Evolutionary conservation across 30 jellyfish, hydroid and myxozoan species (phyloP), one percentile per base, ranked within the genome.

Genomic region (Cassiopea andromeda): DNA sequence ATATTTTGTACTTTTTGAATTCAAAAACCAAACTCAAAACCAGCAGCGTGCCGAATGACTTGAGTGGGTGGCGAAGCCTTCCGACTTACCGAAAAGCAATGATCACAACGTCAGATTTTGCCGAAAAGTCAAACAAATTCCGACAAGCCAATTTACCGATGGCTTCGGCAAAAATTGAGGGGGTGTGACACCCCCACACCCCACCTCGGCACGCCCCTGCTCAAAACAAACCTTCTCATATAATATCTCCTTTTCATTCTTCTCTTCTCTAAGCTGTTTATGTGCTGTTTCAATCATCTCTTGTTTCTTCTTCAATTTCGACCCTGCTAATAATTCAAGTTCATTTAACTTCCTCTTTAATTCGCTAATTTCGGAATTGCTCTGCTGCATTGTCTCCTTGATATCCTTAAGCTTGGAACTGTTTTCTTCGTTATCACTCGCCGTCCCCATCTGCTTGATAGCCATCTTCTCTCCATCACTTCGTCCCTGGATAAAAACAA

Each of bases 391-490:
- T 44, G 85, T 69, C 18, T 83, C 85, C n/a, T 83, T 78, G 1
- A 49, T 71, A 49, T 73, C 93, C 47, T 86, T 49, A 27, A 86
- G 59, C 16, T 60, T 69, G 8, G 84, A 66, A 19, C 27, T 46
- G 12, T 64, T 79, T 27, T 48, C 66, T 3, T 79, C 15, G 16
- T 69, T 44, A 57, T 48, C 69, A 19, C 86, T 18, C 48, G 60
- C 83, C 48, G 18, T 60, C 60, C 73, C 80, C 43, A 72, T 50
- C 45, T 73, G 77, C 54, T 75, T 67, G 13, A 46, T 2, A 1
- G 83, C 73, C 38, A 38, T 78, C 60, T 70, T 88, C 61, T 78
- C 91, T 70, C 95, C 95, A n/a, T 54, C 90, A n/a, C 47, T 45
- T 60, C 68, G 78, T 49, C 95, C 95, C 95, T 88, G 54, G 54